A percentile compares a stretch with the other conserved stretches of the same genome.
Conservation (phyloP, 2,888 invertebrate species). For the Nemoura dubitans region DNA sequence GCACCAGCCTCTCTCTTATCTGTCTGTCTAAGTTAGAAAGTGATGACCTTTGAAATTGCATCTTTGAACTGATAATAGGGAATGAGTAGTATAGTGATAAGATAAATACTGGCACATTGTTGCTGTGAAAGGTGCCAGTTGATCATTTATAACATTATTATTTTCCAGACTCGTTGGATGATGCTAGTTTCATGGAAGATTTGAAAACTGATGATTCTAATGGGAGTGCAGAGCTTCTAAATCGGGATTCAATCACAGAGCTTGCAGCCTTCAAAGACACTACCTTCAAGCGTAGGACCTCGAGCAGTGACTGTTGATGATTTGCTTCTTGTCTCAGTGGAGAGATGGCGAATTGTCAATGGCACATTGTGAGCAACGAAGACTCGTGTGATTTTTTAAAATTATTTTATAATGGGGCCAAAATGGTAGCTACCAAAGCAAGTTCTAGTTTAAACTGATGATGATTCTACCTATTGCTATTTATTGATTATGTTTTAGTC, state of each 20-base stretch:
- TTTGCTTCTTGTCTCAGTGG: no score
- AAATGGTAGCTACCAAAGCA: not conserved
- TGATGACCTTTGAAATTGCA: not conserved
- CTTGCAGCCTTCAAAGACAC: slow-evolving; percentile 42
- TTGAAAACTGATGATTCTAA: slow-evolving; percentile 33
- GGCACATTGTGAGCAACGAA: not conserved
- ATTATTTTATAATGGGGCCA: not conserved
- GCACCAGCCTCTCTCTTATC: not conserved
- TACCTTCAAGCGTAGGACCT: slow-evolving; percentile 19
- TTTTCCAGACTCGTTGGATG: slow-evolving; percentile 49
- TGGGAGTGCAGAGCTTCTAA: not conserved
- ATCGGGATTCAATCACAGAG: slow-evolving; percentile 44
- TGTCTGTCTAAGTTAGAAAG: not conserved
- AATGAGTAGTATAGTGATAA: not conserved
- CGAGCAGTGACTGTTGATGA: slow-evolving; percentile 32
- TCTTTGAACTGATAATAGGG: not conserved
- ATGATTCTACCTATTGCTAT: not conserved
- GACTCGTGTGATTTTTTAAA: not conserved
- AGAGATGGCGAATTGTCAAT: not conserved
- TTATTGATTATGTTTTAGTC: not conserved
- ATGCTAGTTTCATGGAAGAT: slow-evolving; percentile 47
- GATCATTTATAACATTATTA: not conserved
- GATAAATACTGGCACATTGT: not conserved
- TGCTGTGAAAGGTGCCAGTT: no score
- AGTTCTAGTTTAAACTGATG: not conserved